These are phyloP conservation scores for Sarcophaga variegata DNA, from an alignment of 2,888 invertebrate species.

Conservation along the genomic window DNA sequence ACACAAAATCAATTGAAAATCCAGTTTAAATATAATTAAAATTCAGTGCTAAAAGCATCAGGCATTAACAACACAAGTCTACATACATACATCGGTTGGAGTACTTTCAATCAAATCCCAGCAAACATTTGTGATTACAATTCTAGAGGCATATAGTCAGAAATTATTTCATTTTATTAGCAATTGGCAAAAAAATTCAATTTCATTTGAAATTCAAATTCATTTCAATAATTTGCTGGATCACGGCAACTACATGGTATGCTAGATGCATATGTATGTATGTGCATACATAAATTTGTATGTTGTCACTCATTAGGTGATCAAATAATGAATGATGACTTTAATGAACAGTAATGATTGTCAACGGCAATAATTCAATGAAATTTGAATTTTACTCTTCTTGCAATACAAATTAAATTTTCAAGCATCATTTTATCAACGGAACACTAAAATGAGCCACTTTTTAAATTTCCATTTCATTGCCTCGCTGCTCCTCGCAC, in stretches of 20 bases:
- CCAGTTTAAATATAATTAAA: slow-evolving; percentile 47
- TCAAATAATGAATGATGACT: slow-evolving; percentile 13
- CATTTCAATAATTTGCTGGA: too few species aligned
- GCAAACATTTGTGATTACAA: too few species aligned
- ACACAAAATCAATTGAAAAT: slow-evolving; percentile 49
- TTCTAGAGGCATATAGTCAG: too few species aligned
- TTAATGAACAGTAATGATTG: slow-evolving; percentile 14
- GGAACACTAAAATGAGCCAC: neutral
- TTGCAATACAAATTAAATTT: slow-evolving; percentile 3
- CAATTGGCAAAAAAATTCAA: too few species aligned
- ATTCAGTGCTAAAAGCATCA: slow-evolving; percentile 44
- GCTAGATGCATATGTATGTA: neutral
- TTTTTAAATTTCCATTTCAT: too few species aligned
- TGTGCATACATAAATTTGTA: neutral
- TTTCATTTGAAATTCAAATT: too few species aligned
- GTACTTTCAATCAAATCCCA: neutral
- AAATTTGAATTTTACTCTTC: slow-evolving; percentile 11
- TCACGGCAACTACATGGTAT: too few species aligned
- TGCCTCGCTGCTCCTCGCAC: too few species aligned
- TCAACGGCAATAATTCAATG: slow-evolving; percentile 6
- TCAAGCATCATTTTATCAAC: neutral
- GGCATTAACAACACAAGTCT: slow-evolving; percentile 28
- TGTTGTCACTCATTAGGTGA: slow-evolving; percentile 27
- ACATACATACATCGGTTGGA: neutral
- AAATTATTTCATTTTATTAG: too few species aligned